These are phyloP conservation scores for Megamerina dolium DNA, from an alignment of 2,888 invertebrate genomes.

Conservation along the genomic window DNA sequence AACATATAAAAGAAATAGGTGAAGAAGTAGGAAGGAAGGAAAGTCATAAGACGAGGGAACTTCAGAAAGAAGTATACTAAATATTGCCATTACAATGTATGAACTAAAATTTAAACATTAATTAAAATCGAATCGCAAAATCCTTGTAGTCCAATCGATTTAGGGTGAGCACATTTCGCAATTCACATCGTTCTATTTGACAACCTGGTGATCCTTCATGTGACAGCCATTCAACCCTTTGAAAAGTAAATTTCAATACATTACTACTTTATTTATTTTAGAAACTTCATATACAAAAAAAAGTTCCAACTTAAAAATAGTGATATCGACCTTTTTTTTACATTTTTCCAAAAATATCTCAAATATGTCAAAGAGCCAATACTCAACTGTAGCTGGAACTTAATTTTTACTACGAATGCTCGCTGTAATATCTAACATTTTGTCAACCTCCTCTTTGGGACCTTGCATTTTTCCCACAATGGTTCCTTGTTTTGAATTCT, in stretches of 20 bases:
- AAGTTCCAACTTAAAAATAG: too few relatives aligned
- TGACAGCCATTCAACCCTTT: slow-evolving; percentile 76
- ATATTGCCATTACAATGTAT: slow-evolving; percentile 3
- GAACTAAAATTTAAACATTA: slow-evolving; percentile 3
- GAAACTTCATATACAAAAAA: too few relatives aligned
- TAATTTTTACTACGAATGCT: too few relatives aligned
- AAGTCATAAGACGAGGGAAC: slow-evolving; percentile 10
- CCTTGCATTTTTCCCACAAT: slow-evolving; percentile 89
- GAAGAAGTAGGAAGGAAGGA: slow-evolving; percentile 4
- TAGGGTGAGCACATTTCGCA: slow-evolving; percentile 74
- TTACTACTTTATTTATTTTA: too few relatives aligned
- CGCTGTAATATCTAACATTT: slow-evolving; percentile 63
- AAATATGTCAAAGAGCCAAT: slow-evolving; percentile 5
- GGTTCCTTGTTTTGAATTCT: slow-evolving; percentile 81
- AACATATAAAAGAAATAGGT: slow-evolving; percentile 8
- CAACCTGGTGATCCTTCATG: slow-evolving; percentile 78
- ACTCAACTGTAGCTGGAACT: too few relatives aligned
- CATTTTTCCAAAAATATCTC: too few relatives aligned
- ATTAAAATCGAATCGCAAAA: slow-evolving; percentile 76
- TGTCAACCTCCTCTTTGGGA: slow-evolving; percentile 66
- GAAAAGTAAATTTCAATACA: too few relatives aligned
- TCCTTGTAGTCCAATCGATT: slow-evolving; percentile 59
- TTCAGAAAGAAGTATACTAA: slow-evolving; percentile 15
- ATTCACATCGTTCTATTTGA: slow-evolving; percentile 74
- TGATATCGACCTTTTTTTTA: too few relatives aligned